Base-by-base conservation (phyloP, 2,797 vertebrate species). In the Momotus momota region DNA sequence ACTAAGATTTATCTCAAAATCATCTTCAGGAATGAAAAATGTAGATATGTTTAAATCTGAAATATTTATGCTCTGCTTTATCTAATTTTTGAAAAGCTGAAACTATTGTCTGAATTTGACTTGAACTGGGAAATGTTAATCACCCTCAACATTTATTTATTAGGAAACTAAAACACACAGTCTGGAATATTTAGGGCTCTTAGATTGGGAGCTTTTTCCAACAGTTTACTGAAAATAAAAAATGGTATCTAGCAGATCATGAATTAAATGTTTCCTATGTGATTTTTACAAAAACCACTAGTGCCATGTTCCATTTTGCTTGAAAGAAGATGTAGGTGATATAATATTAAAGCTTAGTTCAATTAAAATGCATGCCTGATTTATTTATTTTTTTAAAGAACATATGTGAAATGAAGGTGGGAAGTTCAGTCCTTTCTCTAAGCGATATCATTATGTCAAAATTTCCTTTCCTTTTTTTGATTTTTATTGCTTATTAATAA, bases 311-410 rank as follows among this genome's bases (percentile, higher is more conserved):
- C 29, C 12, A n/a, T 82, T 88, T 88, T 70, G 3, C 13, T 43
- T 77, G 57, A n/a, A 62, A 86, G 58, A 74, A 87, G 82, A 81
- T 4, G 0, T 33, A 64, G 40, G 55, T 23, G 29, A 61, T 26
- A 38, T 41, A 79, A 65, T 5, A 90, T 90, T 74, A 94, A 95
- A 95, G 54, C 6, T 90, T 90, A 81, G 38, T 65, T 81, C 48
- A 93, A 74, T 77, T 91, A 97, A 94, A 88, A 96, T 66, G 1
- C 12, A 51, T 43, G 9, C 19, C 8, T 88, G 5, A 64, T 51
- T 87, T 17, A 64, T 51, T 87, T 17, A 90, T 69, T 83, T 74
- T 93, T 90, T 52, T 69, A 73, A 94, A 86, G 7, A 93, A 27
- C 23, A 18, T 43, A 12, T 43, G 13, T 23, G 88, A 65, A 70